A percentile compares a stretch with the other conserved stretches of the same genome.
Conservation (phyloP, 2,888 invertebrate genomes). For the Harpagoxenus sublaevis region DNA sequence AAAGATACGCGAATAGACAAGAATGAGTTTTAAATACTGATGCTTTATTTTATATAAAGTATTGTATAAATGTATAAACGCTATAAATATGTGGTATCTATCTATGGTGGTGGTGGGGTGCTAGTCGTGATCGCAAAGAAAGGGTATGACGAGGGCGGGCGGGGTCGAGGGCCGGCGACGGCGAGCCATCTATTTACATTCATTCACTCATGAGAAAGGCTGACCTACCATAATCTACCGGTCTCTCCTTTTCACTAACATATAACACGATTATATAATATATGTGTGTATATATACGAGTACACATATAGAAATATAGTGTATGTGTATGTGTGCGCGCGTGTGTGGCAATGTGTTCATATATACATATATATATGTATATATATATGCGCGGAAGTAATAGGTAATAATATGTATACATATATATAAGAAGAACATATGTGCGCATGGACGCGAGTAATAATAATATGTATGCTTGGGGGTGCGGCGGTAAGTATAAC, state of each 20-base stretch:
- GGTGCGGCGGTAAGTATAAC: conserved; percentile 86
- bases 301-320: conserved; percentile 76
- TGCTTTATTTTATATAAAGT: conserved; percentile 87
- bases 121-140: conserved; percentile 86
- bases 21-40: conserved; percentile 86
- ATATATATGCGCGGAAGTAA: conserved; percentile 73
- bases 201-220: conserved; percentile 85
- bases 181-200: conserved; percentile 86
- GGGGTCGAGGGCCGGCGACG: conserved; percentile 86
- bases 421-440: conserved; percentile 75
- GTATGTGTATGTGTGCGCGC: conserved; percentile 71
- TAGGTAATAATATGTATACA: conserved; percentile 76
- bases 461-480: conserved; percentile 84
- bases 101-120: conserved; percentile 86
- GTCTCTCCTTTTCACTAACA: conserved; percentile 84
- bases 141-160: conserved; percentile 86
- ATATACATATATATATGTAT: conserved; percentile 70
- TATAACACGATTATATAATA: conserved; percentile 84
- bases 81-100: conserved; percentile 87
- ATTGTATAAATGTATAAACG: conserved; percentile 87
- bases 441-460: conserved; percentile 82
- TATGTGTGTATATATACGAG: conserved; percentile 79
- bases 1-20: conserved; percentile 6
- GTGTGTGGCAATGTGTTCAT: conserved; percentile 77
- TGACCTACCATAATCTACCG: conserved; percentile 86